These are phyloP conservation scores for Mya arenaria DNA, from an alignment of 1,140 invertebrate genomes.

Conservation along the genomic window DNA sequence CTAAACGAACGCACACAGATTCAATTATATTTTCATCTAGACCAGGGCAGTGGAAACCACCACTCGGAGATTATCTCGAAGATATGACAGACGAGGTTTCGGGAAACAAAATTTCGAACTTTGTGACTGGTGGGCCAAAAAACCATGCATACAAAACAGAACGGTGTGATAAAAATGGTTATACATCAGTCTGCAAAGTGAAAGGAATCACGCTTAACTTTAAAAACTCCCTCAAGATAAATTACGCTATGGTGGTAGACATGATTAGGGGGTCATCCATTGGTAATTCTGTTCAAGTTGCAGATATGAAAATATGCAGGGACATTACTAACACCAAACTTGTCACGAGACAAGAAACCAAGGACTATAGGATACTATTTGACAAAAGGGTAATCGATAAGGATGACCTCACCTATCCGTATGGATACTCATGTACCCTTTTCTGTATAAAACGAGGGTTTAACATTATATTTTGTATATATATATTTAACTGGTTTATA, in stretches of 20 bases:
- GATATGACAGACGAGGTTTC: constrained; percentile 11
- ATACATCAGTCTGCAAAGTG: constrained; percentile 2
- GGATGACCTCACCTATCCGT: not conserved
- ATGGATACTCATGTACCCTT: not conserved
- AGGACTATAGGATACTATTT: not conserved
- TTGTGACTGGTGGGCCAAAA: constrained; percentile 47
- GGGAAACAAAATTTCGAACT: constrained; percentile 5
- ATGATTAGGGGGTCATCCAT: not conserved
- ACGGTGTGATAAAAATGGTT: not conserved
- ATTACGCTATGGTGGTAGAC: not conserved
- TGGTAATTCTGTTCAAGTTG: not conserved
- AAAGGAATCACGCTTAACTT: constrained; percentile 25
- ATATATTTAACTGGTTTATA: too few relatives aligned
- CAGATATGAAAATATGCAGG: not conserved
- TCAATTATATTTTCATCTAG: constrained; percentile 69
- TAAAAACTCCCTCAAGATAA: constrained; percentile 3
- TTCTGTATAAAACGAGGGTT: too few relatives aligned
- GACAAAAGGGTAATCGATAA: not conserved
- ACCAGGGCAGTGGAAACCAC: not conserved
- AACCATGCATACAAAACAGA: constrained; percentile 25
- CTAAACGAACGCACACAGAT: constrained; percentile 81
- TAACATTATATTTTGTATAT: too few relatives aligned
- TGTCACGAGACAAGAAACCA: not conserved
- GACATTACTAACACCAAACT: not conserved
- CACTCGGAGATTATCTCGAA: not conserved